These are phyloP conservation scores for Clavelina lepadiformis DNA, from an alignment of 23 tunicate species.

Conservation along the genomic window DNA sequence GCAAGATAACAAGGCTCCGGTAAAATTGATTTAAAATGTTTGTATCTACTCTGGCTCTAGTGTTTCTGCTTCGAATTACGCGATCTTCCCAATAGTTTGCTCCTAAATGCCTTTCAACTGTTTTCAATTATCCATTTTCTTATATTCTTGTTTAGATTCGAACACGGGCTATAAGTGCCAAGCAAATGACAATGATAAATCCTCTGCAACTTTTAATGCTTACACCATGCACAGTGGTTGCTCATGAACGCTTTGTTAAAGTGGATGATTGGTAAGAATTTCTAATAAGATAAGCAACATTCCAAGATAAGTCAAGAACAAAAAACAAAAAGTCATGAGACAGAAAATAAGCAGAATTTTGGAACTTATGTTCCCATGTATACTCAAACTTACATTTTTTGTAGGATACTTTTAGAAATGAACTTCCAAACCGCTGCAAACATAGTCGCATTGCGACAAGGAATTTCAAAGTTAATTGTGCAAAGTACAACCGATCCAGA, in stretches of 20 bases:
- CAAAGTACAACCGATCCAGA: constrained; percentile 78
- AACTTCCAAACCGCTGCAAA: constrained; percentile 47
- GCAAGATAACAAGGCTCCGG: no score
- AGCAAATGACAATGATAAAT: constrained; percentile 84
- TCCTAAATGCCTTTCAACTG: no score
- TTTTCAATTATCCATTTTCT: not conserved
- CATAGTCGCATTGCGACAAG: constrained; percentile 55
- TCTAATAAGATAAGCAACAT: no score
- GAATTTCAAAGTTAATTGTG: constrained; percentile 51
- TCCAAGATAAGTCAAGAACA: no score
- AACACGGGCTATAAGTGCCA: constrained; percentile 83
- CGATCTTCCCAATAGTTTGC: no score
- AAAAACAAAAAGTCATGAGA: no score
- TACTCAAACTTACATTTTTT: no score
- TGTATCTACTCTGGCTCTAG: no score
- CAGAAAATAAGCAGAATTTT: no score
- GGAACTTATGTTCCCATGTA: no score
- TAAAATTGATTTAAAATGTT: no score
- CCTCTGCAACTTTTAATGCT: constrained; percentile 76
- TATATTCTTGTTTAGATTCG: constrained; percentile 53
- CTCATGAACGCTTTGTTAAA: constrained; percentile 54
- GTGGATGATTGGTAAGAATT: constrained; percentile 95
- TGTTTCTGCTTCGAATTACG: no score
- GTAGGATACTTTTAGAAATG: constrained; percentile 61
- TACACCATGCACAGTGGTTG: constrained; percentile 58